Percentiles rank a stretch among this genome's conserved stretches.
phyloP scores from a whole-genome alignment of 1,140 invertebrate species.

The Aphelinus atriplicis region DNA sequence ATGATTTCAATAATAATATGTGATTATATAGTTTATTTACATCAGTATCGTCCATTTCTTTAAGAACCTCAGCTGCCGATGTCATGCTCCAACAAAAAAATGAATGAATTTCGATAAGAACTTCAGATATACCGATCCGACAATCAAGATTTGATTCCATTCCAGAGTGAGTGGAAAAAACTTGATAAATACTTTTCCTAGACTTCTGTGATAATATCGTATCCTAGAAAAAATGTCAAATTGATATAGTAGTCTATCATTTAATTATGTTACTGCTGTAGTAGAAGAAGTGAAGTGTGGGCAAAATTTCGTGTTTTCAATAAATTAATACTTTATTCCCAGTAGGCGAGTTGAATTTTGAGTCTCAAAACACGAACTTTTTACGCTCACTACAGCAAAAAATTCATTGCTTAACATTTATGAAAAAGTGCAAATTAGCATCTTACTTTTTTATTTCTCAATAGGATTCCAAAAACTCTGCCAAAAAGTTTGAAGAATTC shows the following conservation, averaged over 20 bases:
- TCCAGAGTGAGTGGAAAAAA: slow-evolving; percentile 49
- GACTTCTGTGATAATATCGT: slow-evolving; percentile 27
- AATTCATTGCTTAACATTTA: too few relatives aligned
- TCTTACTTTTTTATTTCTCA: slow-evolving; percentile 38
- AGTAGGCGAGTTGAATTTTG: too few relatives aligned
- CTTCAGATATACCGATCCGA: slow-evolving; percentile 48
- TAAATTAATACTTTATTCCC: too few relatives aligned
- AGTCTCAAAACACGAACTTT: too few relatives aligned
- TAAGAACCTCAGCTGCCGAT: slow-evolving; percentile 45
- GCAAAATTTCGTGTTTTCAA: too few relatives aligned
- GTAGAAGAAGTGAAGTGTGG: too few relatives aligned
- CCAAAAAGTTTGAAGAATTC: slow-evolving; percentile 53
- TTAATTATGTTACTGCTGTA: too few relatives aligned
- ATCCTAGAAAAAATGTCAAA: slow-evolving; percentile 17
- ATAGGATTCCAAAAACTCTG: slow-evolving; percentile 46
- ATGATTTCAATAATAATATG: slow-evolving; percentile 22
- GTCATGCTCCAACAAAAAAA: slow-evolving; percentile 54
- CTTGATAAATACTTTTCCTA: slow-evolving; percentile 44
- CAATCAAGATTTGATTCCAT: slow-evolving; percentile 47
- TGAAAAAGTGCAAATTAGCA: too few relatives aligned
- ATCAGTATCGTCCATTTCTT: slow-evolving; percentile 59
- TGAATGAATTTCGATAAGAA: slow-evolving; percentile 47
- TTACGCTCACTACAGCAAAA: too few relatives aligned
- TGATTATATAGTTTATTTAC: slow-evolving; percentile 42
- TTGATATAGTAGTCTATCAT: too few relatives aligned